These are phyloP conservation scores for Hemaris fuciformis DNA, from an alignment of 2,888 invertebrate genomes.

Conservation along the genomic window DNA sequence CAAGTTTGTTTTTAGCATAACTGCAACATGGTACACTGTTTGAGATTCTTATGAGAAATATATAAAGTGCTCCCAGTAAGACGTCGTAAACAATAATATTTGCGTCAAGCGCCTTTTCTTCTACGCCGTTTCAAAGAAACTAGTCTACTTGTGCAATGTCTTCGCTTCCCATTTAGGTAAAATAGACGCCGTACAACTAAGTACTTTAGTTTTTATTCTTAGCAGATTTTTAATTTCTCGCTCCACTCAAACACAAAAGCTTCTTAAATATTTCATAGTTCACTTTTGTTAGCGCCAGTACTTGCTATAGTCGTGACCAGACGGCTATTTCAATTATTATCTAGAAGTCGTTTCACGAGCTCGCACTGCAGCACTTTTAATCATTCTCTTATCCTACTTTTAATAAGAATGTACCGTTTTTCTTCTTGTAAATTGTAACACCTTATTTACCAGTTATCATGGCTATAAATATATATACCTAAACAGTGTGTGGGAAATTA, in stretches of 20 bases:
- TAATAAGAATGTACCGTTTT: slow-evolving; percentile 51
- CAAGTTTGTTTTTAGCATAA: too few relatives aligned
- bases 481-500: neutral
- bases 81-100: neutral
- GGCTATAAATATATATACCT: neutral
- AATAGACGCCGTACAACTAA: neutral
- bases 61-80: neutral
- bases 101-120: neutral
- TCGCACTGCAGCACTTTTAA: slow-evolving; percentile 66
- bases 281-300: slow-evolving; percentile 48
- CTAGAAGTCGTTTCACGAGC: slow-evolving; percentile 72
- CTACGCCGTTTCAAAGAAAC: neutral
- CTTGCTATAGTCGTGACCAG: slow-evolving; percentile 72
- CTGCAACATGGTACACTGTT: neutral
- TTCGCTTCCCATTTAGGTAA: neutral
- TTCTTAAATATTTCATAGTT: slow-evolving; percentile 10
- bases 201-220: neutral
- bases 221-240: neutral
- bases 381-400: slow-evolving; percentile 63
- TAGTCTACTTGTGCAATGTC: slow-evolving; percentile 1
- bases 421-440: slow-evolving; percentile 33
- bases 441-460: slow-evolving; percentile 18
- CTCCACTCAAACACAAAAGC: slow-evolving; percentile 11
- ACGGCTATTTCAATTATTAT: slow-evolving; percentile 79
- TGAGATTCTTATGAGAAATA: neutral